These are phyloP conservation scores for Pissodes strobi DNA, from an alignment of 1,140 invertebrate species.

Conservation along the genomic window DNA sequence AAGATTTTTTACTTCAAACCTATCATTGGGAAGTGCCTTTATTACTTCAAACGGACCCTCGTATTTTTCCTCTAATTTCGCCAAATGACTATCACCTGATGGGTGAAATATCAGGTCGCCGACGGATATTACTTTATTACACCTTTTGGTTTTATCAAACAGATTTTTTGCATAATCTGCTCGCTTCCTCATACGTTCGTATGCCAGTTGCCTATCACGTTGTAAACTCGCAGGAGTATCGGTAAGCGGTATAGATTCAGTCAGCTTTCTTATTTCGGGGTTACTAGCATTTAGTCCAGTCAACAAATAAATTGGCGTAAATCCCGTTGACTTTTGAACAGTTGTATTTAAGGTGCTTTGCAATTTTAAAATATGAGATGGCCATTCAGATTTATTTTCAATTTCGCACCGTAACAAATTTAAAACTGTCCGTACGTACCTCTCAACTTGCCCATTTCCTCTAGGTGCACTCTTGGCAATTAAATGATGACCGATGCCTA, in stretches of 20 bases:
- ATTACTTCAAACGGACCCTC: background rate
- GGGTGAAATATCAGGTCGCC: background rate
- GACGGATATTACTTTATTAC: background rate
- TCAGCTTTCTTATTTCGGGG: too few species aligned
- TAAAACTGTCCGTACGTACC: background rate
- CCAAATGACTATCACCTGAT: background rate
- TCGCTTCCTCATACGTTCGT: background rate
- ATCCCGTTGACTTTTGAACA: slow-evolving; percentile 1
- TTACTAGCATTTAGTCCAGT: too few species aligned
- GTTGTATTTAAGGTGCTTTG: background rate
- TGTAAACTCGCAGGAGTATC: too few species aligned
- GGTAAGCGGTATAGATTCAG: too few species aligned
- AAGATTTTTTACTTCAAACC: background rate
- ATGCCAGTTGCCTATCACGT: background rate
- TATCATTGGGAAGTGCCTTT: background rate
- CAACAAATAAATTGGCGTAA: background rate
- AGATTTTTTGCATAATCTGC: background rate
- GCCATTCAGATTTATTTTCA: background rate
- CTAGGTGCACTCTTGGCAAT: background rate
- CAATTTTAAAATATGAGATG: background rate
- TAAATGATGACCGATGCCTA: too few species aligned
- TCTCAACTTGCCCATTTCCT: too few species aligned
- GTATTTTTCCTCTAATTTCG: background rate
- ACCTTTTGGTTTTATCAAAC: background rate
- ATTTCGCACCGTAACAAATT: background rate